Percentiles rank a stretch among this genome's conserved stretches.
These are phyloP conservation scores for Drepana arcuata DNA, from an alignment of 1,140 invertebrate species.

Conservation along the genomic window DNA sequence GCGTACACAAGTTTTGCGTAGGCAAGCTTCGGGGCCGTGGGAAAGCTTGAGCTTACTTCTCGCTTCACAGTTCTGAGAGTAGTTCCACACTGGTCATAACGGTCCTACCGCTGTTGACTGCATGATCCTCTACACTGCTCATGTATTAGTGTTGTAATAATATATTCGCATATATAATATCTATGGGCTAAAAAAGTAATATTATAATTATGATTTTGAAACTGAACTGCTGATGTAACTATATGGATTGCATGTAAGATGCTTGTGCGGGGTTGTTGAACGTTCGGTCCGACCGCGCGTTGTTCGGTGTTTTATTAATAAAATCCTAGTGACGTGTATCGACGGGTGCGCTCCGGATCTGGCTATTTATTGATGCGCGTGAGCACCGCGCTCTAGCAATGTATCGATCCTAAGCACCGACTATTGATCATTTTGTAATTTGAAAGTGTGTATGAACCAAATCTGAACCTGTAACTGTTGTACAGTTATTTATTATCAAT, in stretches of 20 bases:
- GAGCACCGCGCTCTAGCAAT: conserved; percentile 25
- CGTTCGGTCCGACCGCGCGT: conserved; percentile 28
- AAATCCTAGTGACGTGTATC: conserved; percentile 50
- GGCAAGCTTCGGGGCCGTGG: conserved; percentile 44
- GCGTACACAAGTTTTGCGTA: conserved; percentile 25
- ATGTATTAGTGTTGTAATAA: too few relatives aligned
- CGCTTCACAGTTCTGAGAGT: not conserved
- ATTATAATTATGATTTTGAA: too few relatives aligned
- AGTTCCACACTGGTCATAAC: not conserved
- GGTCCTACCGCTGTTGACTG: too few relatives aligned
- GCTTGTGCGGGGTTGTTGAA: conserved; percentile 50
- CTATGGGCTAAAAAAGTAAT: too few relatives aligned
- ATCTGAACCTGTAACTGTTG: too few relatives aligned
- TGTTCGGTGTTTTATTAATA: conserved; percentile 61
- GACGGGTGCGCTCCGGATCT: conserved; percentile 40
- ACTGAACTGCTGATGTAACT: conserved; percentile 35
- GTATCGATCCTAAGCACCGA: conserved; percentile 24
- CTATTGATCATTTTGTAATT: conserved; percentile 11
- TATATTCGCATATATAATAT: too few relatives aligned
- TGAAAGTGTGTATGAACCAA: too few relatives aligned
- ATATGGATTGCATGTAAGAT: conserved; percentile 27
- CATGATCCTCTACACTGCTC: too few relatives aligned
- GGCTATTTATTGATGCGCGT: conserved; percentile 54
- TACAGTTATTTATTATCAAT: conserved; percentile 16
- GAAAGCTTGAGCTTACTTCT: conserved; percentile 27